A percentile compares a stretch with the other conserved stretches of the same genome.
These are phyloP conservation scores for Falco naumanni DNA, from an alignment of 2,797 vertebrate species.

Conservation along the genomic window DNA sequence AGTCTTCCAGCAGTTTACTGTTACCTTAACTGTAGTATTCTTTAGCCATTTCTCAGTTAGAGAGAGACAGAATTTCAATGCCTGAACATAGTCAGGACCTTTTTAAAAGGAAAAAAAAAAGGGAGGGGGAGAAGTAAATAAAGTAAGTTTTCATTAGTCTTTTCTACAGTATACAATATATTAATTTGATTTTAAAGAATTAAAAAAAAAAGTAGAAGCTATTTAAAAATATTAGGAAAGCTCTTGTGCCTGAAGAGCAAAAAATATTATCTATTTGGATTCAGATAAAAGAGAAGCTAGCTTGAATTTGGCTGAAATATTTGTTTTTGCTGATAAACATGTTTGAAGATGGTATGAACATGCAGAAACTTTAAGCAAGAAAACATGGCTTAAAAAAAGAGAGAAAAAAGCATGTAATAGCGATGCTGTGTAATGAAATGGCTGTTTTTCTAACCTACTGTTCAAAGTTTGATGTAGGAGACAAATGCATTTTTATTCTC, in stretches of 20 bases:
- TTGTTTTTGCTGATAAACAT: background rate
- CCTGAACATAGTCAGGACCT: conserved; percentile 90
- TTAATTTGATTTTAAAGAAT: background rate
- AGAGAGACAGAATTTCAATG: conserved; percentile 88
- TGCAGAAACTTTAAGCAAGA: background rate
- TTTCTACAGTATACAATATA: background rate
- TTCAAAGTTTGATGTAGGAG: background rate
- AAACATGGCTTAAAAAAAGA: background rate
- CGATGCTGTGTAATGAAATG: background rate
- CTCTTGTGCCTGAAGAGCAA: background rate
- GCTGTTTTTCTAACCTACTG: background rate
- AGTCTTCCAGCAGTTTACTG: background rate
- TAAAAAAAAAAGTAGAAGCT: background rate
- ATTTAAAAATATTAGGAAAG: background rate
- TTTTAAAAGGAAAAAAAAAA: background rate
- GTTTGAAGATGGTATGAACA: background rate
- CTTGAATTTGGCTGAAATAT: background rate
- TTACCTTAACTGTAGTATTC: conserved; percentile 83
- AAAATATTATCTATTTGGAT: background rate
- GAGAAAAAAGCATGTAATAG: background rate
- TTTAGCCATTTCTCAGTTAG: conserved; percentile 89
- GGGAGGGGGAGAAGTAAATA: background rate
- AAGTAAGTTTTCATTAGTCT: background rate
- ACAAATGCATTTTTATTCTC: background rate
- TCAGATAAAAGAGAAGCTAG: background rate